Evolutionary conservation across 2,888 invertebrate genomes (phyloP), one percentile per base, ranked within the genome.

Genomic region (Plebejus anna): DNA sequence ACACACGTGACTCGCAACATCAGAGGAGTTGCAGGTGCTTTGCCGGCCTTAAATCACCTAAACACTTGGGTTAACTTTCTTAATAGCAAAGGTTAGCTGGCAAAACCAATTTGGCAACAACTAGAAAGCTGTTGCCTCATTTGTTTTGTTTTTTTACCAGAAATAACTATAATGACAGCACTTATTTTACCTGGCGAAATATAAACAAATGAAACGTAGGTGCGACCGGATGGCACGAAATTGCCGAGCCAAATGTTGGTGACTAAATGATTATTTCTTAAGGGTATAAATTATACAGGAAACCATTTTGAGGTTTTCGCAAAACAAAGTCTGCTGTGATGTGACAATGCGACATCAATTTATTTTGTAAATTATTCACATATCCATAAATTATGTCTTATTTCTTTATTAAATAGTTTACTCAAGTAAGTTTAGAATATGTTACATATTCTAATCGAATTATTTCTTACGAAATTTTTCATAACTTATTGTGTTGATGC

Each of bases 201-300:
- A 22, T 73, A 73, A 73, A 51, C 51, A 73, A 73, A 55, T 55
- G 51, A 72, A 73, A 73, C 42, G 28, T 32, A 73, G 73, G 73
- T 51, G 73, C 73, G 73, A 51, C 73, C 28, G 72, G 73, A 51
- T 16, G 66, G 1, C 4, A 51, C n/a, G 76, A 70, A 76, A 73
- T 55, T 73, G 32, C 73, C 47, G 36, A 16, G 66, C 75, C 76
- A 76, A 76, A 76, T 70, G 76, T 47, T 70, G 2, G 70, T 32
- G 70, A 70, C 70, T 61, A 59, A 59, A 76, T 76, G 57, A 76
- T 76, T 72, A 42, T 22, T 57, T 36, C 71, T 76, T 22, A 13
- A 36, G 76, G 70, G 71, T 71, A 71, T 22, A 71, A 57, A 76
- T 76, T 71, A 71, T 57, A 76, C 70, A 47, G 76, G 76, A 71